phyloP scores from a whole-genome alignment of 2,113 vertebrate species.

The Telmatochromis brachygnathus region DNA sequence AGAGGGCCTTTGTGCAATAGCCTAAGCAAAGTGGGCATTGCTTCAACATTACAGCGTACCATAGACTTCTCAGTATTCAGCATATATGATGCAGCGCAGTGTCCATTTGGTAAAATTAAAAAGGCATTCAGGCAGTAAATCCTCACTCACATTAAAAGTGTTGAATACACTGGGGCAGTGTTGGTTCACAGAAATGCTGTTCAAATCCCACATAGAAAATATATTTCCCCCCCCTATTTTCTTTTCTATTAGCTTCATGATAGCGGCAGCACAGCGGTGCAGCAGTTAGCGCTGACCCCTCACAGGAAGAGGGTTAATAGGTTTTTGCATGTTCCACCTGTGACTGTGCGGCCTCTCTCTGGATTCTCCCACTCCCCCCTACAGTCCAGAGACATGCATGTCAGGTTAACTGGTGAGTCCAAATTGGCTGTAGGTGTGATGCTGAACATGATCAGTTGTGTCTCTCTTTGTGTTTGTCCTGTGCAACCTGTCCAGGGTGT shows the following conservation, averaged over 20 bases:
- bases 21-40: conserved; percentile 19
- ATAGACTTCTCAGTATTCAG: background rate
- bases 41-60: conserved; percentile 3
- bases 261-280: background rate
- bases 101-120: conserved; percentile 11
- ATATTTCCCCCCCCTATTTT: background rate
- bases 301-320: background rate
- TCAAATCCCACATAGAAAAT: background rate
- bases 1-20: conserved; percentile 9
- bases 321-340: background rate
- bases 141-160: background rate
- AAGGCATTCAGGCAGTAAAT: conserved; percentile 14
- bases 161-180: background rate
- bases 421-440: background rate
- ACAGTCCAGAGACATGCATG: background rate
- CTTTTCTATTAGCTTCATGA: background rate
- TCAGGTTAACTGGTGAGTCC: background rate
- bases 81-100: background rate
- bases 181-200: background rate
- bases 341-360: background rate
- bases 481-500: background rate
- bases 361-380: background rate
- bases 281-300: background rate
- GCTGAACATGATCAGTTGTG: background rate
- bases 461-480: background rate